Conservation (phyloP, 2,888 invertebrate species). For the Thalpophila matura region DNA sequence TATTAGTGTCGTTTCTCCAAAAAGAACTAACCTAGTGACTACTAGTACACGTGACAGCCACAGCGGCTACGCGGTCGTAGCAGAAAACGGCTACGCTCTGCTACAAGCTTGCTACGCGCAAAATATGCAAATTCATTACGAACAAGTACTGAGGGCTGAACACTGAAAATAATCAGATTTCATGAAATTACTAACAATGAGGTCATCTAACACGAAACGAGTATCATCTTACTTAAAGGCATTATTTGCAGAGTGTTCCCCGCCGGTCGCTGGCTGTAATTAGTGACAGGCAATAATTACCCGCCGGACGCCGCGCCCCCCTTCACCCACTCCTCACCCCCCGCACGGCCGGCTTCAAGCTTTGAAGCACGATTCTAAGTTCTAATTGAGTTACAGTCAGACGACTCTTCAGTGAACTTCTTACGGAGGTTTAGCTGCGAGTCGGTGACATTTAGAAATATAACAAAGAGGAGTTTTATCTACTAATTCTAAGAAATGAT, state of each 20-base stretch:
- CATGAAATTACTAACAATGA: background rate
- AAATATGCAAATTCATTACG: background rate
- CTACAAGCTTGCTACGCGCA: background rate
- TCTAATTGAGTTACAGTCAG: constrained; percentile 53
- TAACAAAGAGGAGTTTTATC: background rate
- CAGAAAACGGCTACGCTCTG: background rate
- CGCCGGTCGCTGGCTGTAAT: constrained; percentile 32
- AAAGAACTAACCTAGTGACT: too few relatives aligned
- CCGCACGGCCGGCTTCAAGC: constrained; percentile 11
- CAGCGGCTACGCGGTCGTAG: background rate
- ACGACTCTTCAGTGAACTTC: constrained; percentile 30
- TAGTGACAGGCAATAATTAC: constrained; percentile 46
- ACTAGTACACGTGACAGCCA: too few relatives aligned
- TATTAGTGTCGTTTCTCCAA: too few relatives aligned
- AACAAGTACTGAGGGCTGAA: background rate
- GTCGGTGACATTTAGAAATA: background rate
- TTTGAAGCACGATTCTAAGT: constrained; percentile 50
- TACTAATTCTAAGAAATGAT: background rate
- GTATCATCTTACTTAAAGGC: constrained; percentile 17
- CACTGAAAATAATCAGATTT: background rate
- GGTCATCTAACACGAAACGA: background rate
- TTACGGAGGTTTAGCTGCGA: constrained; percentile 7
- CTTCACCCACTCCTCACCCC: background rate
- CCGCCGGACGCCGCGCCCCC: background rate
- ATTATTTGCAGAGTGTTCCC: constrained; percentile 10